A percentile compares a stretch with the other conserved stretches of the same genome.
Evolutionary conservation across 2,888 invertebrate genomes (phyloP).

Genomic region (Eristalis pertinax): DNA sequence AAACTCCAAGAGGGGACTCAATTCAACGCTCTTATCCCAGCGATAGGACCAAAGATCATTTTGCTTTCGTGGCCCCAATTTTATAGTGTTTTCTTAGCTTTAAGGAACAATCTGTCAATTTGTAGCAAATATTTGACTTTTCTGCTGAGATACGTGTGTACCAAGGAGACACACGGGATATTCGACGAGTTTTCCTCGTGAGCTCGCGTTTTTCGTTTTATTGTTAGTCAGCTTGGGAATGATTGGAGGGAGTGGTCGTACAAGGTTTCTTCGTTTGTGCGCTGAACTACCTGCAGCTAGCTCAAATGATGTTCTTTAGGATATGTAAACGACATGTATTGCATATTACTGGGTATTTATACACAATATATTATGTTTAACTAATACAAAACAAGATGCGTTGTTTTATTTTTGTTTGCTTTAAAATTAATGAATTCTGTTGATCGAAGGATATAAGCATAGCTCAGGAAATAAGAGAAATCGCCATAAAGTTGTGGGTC

Average conservation of each 20-base stretch:
- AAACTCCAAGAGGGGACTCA: background rate
- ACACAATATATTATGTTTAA: constrained; percentile 23
- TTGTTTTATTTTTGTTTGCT: constrained; percentile 1
- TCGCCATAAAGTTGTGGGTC: too few relatives aligned
- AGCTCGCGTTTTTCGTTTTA: background rate
- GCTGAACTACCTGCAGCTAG: background rate
- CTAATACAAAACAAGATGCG: constrained; percentile 22
- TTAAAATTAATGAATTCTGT: too few relatives aligned
- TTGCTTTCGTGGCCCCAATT: constrained; percentile 22
- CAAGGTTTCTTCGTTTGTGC: background rate
- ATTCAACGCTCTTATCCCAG: constrained; percentile 5
- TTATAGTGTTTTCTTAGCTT: constrained; percentile 19
- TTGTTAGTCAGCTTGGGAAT: background rate
- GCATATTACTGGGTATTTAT: constrained; percentile 32
- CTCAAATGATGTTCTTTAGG: constrained; percentile 17
- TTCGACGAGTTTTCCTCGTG: too few relatives aligned
- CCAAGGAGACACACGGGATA: too few relatives aligned
- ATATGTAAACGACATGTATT: constrained; percentile 13
- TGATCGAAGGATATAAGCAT: background rate
- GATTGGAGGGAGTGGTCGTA: background rate
- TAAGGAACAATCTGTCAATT: constrained; percentile 45
- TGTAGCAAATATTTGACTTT: constrained; percentile 32
- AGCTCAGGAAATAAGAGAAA: too few relatives aligned
- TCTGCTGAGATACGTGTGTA: constrained; percentile 26
- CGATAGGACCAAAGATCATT: constrained; percentile 20